Evolutionary conservation across 2,113 vertebrate species (phyloP), one percentile per base, ranked within the genome.

Genomic region (Ageneiosus marmoratus): DNA sequence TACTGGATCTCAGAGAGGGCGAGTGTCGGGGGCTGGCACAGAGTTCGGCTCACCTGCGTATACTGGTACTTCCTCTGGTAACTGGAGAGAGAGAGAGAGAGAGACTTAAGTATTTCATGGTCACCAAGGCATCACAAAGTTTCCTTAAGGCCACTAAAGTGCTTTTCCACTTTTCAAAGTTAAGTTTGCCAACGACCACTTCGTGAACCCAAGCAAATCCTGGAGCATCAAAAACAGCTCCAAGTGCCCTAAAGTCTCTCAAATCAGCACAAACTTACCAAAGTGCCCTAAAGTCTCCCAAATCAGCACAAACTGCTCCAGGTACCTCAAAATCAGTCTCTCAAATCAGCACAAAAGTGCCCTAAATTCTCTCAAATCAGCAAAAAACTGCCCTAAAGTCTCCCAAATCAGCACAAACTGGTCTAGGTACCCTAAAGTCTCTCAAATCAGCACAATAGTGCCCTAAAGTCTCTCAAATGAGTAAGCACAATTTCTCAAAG

Each of bases 21-120:
- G 82, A 93, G 95, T 51, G 95, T 94, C 0, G 94, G 96, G 0
- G 98, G 97, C 87, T 98, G 97, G 89, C 98, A 99, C 78, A 99
- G 87, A 0, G 98, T 99, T 29, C 97, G 95, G 67, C 95, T 95
- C 82, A 99, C 95, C 84, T 99, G 96, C 80, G 95, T 94, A 91
- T 98, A 99, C 0, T 94, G 94, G 83, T 99, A 99, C 79, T 99
- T 98, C 75, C 97, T 93, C 93, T 99, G 97, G 90, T 95, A 97
- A 76, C 97, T 99, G 70, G 13, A 12, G 0, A 69, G 2, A 69
- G 27, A 46, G 27, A 62, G 18, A 73, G 18, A 46, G 29, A 55
- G 32, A 44, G 6, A 79, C 7, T 70, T 16, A 50, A 16, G 27
- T 10, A 13, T 70, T 1, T 24, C 27, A 46, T 12, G 10, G 20